Conservation (phyloP, 1,140 invertebrate genomes). For the Acromyrmex heyeri region DNA sequence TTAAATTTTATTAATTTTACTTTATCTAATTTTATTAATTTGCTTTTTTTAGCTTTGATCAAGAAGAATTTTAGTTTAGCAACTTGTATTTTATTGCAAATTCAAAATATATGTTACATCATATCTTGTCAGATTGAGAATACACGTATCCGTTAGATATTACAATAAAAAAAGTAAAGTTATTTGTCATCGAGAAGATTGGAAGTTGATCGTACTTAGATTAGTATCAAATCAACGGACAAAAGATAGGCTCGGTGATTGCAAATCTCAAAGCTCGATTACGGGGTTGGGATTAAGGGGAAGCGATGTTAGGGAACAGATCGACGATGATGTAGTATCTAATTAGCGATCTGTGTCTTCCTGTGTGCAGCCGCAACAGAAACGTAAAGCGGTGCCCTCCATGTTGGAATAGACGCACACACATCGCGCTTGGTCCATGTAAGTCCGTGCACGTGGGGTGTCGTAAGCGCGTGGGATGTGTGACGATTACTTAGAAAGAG, state of each 20-base stretch:
- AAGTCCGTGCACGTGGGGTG: slow-evolving; percentile 83
- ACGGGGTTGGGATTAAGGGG: not conserved
- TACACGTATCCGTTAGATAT: not conserved
- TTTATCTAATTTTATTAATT: not conserved
- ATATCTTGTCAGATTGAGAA: not conserved
- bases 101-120: not conserved
- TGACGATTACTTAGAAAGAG: slow-evolving; percentile 32
- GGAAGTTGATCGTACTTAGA: not conserved
- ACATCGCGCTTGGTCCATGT: slow-evolving; percentile 85
- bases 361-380: slow-evolving; percentile 84
- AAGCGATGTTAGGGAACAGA: not conserved
- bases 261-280: not conserved
- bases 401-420: slow-evolving; percentile 81
- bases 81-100: not conserved
- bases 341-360: slow-evolving; percentile 80
- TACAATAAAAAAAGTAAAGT: not conserved
- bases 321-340: slow-evolving; percentile 50
- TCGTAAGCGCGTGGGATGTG: slow-evolving; percentile 67
- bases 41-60: not conserved
- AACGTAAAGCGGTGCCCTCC: slow-evolving; percentile 84
- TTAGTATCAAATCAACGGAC: not conserved
- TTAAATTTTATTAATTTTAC: not conserved
- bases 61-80: not conserved
- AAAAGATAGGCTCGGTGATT: not conserved
- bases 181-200: not conserved